Evolutionary conservation across 2,888 invertebrate species (phyloP).

Genomic region (Platycheirus albimanus): DNA sequence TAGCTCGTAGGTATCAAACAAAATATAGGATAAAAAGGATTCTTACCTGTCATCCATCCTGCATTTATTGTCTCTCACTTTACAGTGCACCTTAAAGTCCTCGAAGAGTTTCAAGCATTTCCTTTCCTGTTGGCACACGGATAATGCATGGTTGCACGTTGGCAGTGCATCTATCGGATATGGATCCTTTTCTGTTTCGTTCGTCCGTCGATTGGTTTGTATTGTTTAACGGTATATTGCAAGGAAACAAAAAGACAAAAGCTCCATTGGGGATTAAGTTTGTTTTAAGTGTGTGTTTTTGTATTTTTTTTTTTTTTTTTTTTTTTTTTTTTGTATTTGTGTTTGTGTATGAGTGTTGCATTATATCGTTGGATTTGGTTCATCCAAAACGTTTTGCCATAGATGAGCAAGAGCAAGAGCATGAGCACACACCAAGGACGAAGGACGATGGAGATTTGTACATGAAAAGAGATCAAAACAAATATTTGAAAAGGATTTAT

Average conservation of each 20-base stretch:
- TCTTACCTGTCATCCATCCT: slow-evolving; percentile 94
- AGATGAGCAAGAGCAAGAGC: no score
- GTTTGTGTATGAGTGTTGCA: slow-evolving; percentile 25
- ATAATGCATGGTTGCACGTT: slow-evolving; percentile 94
- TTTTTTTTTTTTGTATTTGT: no score
- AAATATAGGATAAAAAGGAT: slow-evolving; percentile 32
- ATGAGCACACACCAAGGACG: no score
- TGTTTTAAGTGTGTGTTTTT: not conserved
- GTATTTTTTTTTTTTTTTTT: no score
- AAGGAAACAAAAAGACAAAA: slow-evolving; percentile 36
- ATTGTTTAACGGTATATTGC: slow-evolving; percentile 50
- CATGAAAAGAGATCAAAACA: slow-evolving; percentile 40
- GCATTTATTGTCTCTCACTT: slow-evolving; percentile 93
- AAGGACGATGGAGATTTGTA: not conserved
- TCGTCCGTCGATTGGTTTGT: slow-evolving; percentile 47
- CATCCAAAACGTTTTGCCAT: slow-evolving; percentile 31
- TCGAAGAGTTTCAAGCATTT: slow-evolving; percentile 92
- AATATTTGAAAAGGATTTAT: slow-evolving; percentile 33
- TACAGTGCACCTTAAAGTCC: slow-evolving; percentile 94
- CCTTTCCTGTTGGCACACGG: slow-evolving; percentile 91
- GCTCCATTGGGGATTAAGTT: slow-evolving; percentile 38
- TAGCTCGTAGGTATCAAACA: not conserved
- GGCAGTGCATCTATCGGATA: slow-evolving; percentile 94
- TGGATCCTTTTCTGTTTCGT: slow-evolving; percentile 89
- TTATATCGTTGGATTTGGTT: slow-evolving; percentile 48